Base-by-base conservation (phyloP, 2,797 vertebrate species). In the Graptemys geographica region DNA sequence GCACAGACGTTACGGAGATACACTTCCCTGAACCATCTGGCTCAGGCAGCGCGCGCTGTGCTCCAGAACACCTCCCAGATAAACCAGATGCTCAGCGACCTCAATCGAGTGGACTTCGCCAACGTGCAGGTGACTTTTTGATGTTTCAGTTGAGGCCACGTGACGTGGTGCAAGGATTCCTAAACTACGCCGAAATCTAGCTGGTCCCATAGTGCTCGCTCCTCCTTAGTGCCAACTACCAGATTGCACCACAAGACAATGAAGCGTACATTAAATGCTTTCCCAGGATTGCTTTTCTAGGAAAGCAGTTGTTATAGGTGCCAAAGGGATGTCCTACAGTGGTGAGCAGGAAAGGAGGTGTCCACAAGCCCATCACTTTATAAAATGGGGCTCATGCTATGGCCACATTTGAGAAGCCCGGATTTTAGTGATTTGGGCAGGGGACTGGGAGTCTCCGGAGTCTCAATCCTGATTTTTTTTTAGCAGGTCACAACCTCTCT, bases 11-110 rank as follows among this genome's bases (percentile, higher is more conserved):
- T 99, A 91, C 98, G 99, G 79, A 98, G 99, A 28, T 99, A 99
- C 98, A 99, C 99, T 0, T 99, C 99, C 18, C 98, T 99, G 27
- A 99, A 99, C 97, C 99, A 99, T 96, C 98, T 99, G 97, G 99
- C 99, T 0, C 99, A 99, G 98, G 99, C 99, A 0, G 99, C 99
- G 0, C 99, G 99, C 0, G 99, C 99, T 0, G 99, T 99, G 93
- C 99, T 99, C 18, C 99, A 99, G 98, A 99, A 99, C 98, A 99
- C 99, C 2, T 99, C 99, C 15, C 99, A 99, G 98, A 99, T 99
- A 96, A 99, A 99, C 98, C 99, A 99, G 98, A 99, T 99, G 99
- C 99, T 99, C 90, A 99, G 99, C 0, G 99, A 99, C 97, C 99
- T 99, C 97, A 99, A 99, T 97, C 98, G 99, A 1, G 99, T 99